Conservation (phyloP, 2,113 vertebrate species). For the Catharus minimus region DNA sequence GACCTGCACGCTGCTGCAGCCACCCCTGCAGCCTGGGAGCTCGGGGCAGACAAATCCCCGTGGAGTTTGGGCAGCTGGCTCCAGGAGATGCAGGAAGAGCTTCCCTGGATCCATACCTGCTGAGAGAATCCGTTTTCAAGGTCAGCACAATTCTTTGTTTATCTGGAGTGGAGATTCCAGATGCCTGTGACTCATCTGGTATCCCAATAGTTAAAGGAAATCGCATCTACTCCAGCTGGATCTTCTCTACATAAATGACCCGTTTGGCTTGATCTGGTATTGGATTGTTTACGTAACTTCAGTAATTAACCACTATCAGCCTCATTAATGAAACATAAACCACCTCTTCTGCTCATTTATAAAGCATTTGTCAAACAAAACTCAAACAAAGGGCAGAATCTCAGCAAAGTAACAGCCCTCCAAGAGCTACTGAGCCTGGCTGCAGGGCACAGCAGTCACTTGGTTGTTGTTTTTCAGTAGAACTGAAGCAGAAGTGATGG, state of each 20-base stretch:
- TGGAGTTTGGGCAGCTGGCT: background rate
- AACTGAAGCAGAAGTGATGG: conserved; percentile 57
- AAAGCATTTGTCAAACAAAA: conserved; percentile 78
- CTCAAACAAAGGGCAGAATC: conserved; percentile 75
- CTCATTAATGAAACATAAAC: conserved; percentile 85
- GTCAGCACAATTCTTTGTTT: background rate
- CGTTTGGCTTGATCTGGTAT: conserved; percentile 73
- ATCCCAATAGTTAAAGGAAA: conserved; percentile 72
- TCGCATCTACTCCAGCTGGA: conserved; percentile 70
- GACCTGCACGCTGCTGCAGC: background rate
- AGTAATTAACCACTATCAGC: conserved; percentile 81
- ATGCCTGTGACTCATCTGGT: conserved; percentile 3
- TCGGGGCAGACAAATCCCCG: accelerated
- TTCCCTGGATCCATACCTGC: background rate
- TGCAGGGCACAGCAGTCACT: conserved; percentile 41
- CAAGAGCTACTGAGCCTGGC: conserved; percentile 65
- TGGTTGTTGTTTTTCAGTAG: conserved; percentile 66
- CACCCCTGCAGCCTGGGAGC: background rate
- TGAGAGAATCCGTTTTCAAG: background rate
- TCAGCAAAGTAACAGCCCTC: conserved; percentile 59
- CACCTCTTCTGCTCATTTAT: conserved; percentile 77
- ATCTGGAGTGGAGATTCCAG: background rate
- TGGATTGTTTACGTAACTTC: conserved; percentile 76
- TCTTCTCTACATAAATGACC: conserved; percentile 77
- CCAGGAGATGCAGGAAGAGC: background rate